phyloP scores from a whole-genome alignment of 2,888 invertebrate species.

The Nebria brevicollis region DNA sequence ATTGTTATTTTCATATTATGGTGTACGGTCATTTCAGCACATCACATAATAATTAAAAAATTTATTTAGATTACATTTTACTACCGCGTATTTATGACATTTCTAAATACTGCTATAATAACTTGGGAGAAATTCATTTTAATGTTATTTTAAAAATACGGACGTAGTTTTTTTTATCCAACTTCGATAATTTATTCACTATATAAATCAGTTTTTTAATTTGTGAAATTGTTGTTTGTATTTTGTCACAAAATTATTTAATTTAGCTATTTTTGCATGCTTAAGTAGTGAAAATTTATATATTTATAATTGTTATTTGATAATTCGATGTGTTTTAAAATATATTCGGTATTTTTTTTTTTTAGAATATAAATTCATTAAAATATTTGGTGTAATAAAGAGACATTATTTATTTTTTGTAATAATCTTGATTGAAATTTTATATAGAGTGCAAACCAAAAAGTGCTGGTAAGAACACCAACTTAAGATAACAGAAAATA shows the following conservation, averaged over 20 bases:
- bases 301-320: conserved; percentile 1
- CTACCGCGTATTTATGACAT: neutral
- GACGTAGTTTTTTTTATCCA: no score
- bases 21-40: conserved; percentile 31
- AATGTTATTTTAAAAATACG: no score
- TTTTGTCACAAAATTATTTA: neutral
- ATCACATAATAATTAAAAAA: neutral
- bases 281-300: neutral
- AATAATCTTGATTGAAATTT: conserved; percentile 33
- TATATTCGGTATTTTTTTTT: neutral
- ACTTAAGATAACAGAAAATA: conserved; percentile 41
- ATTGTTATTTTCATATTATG: conserved; percentile 9
- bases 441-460: conserved; percentile 16
- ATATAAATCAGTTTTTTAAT: no score
- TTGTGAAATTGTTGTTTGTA: no score
- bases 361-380: neutral
- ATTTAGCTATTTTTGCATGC: conserved; percentile 2
- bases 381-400: conserved; percentile 33
- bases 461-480: conserved; percentile 58
- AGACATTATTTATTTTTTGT: conserved; percentile 35
- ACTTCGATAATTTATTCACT: no score
- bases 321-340: neutral
- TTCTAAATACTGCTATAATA: neutral
- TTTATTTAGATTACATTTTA: neutral
- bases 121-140: neutral